phyloP scores from a whole-genome alignment of 2,797 vertebrate genomes.

The Tenualosa thibaudeaui region DNA sequence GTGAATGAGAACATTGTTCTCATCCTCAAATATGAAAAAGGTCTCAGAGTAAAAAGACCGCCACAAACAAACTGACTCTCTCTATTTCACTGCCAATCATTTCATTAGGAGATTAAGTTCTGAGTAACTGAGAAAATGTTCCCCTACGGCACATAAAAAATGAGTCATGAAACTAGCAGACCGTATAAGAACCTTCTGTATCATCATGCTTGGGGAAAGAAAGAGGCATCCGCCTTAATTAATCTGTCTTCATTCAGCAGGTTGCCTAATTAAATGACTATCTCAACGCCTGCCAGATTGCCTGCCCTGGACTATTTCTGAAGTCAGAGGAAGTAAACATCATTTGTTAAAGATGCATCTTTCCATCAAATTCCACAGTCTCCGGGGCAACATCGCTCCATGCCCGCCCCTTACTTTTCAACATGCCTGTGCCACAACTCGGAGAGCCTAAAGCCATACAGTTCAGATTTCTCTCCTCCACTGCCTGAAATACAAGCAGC shows the following conservation, averaged over 20 bases:
- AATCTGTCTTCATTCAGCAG: conserved; percentile 59
- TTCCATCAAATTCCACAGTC: conserved; percentile 52
- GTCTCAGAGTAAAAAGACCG: neutral
- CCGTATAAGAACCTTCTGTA: neutral
- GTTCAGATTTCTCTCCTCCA: conserved; percentile 27
- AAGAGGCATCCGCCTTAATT: conserved; percentile 51
- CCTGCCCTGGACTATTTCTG: conserved; percentile 31
- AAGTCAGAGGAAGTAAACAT: conserved; percentile 58
- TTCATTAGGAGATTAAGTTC: neutral
- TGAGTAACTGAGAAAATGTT: neutral
- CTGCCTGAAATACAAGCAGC: conserved; percentile 36
- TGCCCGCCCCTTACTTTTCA: conserved; percentile 30
- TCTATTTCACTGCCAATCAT: neutral
- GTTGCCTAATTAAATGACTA: conserved; percentile 64
- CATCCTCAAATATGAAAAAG: neutral
- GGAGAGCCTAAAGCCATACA: neutral
- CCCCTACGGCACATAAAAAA: neutral
- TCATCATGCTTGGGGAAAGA: neutral
- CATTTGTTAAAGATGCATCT: conserved; percentile 60
- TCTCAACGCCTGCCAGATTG: conserved; percentile 46
- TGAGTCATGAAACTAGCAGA: conserved; percentile 24
- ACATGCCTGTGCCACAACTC: conserved; percentile 46
- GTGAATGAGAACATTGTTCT: conserved; percentile 18
- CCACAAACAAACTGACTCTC: neutral
- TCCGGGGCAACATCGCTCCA: conserved; percentile 50